These are phyloP conservation scores for Oriolus oriolus DNA, from an alignment of 2,113 vertebrate genomes.

Conservation along the genomic window DNA sequence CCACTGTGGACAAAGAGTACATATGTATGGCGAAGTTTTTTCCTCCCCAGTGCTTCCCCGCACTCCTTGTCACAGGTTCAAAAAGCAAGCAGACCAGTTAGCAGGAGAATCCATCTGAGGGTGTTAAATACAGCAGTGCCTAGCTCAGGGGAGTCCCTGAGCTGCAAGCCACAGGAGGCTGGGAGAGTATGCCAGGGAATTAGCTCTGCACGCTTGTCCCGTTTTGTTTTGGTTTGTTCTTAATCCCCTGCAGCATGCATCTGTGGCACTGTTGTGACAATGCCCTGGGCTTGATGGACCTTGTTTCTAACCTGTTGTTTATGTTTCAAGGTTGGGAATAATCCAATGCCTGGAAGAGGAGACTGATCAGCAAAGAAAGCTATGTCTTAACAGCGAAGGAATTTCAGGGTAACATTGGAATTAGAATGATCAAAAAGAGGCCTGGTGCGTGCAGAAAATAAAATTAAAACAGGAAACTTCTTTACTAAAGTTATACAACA, in stretches of 20 bases:
- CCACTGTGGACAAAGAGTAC: slow-evolving; percentile 72
- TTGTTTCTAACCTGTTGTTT: neutral
- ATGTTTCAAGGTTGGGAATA: neutral
- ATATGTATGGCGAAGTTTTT: neutral
- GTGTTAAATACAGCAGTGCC: neutral
- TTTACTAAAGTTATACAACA: neutral
- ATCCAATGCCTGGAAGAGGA: neutral
- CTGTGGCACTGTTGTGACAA: neutral
- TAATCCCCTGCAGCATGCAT: neutral
- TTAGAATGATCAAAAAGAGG: neutral
- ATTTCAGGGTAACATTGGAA: neutral
- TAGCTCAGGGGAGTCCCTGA: neutral
- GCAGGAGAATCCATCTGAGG: neutral
- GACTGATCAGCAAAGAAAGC: neutral
- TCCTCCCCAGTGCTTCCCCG: neutral
- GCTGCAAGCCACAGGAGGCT: neutral
- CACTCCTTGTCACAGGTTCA: neutral
- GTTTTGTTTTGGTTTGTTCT: neutral
- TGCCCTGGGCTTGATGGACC: neutral
- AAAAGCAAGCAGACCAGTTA: neutral
- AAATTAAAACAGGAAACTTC: neutral
- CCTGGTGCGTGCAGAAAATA: neutral
- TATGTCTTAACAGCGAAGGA: neutral
- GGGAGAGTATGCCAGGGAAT: neutral
- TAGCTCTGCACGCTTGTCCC: rapidly evolving